phyloP scores from a whole-genome alignment of 2,797 vertebrate species.

The Xenopus petersii region DNA sequence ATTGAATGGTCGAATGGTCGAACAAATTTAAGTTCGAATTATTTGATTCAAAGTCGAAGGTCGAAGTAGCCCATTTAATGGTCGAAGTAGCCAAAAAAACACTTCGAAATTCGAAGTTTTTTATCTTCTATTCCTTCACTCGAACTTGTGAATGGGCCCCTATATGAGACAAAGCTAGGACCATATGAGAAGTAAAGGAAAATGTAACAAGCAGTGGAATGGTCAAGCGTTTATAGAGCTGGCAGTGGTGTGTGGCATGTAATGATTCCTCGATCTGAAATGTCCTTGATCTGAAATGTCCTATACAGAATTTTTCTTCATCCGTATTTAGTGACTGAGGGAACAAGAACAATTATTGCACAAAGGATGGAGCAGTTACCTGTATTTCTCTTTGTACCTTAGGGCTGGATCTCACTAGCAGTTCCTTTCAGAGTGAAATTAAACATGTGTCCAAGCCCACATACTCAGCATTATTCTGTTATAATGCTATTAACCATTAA shows the following conservation, averaged over 20 bases:
- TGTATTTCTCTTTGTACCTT: not conserved
- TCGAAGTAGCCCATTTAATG: too few species aligned
- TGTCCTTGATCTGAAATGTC: conserved; percentile 10
- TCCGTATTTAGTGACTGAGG: not conserved
- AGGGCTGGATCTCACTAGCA: not conserved
- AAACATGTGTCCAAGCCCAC: not conserved
- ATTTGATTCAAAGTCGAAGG: too few species aligned
- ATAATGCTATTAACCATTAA: not conserved
- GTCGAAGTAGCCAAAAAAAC: too few species aligned
- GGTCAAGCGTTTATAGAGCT: conserved; percentile 23
- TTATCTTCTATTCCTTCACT: too few species aligned
- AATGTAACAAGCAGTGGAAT: conserved; percentile 34
- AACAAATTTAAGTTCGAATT: too few species aligned
- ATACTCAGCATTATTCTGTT: not conserved
- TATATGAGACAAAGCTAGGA: too few species aligned
- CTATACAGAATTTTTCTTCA: conserved; percentile 2
- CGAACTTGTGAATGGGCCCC: too few species aligned
- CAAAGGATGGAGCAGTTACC: not conserved
- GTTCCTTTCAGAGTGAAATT: conserved; percentile 1
- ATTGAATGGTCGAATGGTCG: too few species aligned
- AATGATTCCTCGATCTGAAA: conserved; percentile 9
- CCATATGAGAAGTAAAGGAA: conserved; percentile 18
- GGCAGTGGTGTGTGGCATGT: conserved; percentile 10
- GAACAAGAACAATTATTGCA: conserved; percentile 2
- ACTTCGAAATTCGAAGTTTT: too few species aligned